phyloP scores from a whole-genome alignment of 2,888 invertebrate species.

The Platycheirus albimanus region DNA sequence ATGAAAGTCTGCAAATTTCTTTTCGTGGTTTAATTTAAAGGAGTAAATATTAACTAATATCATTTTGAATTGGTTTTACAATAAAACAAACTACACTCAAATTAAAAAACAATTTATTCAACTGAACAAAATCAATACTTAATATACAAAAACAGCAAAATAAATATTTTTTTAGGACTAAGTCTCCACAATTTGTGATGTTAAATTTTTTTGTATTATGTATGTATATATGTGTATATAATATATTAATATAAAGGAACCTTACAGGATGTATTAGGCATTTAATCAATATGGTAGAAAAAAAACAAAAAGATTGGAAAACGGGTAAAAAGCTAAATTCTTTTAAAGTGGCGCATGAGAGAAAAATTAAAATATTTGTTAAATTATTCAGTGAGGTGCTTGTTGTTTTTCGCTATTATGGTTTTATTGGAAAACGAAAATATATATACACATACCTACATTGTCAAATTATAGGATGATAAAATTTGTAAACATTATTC shows the following conservation, averaged over 20 bases:
- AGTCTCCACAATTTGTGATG: constrained; percentile 1
- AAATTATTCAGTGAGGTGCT: no score
- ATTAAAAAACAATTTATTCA: not conserved
- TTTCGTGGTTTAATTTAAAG: constrained; percentile 38
- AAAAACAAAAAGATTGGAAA: constrained; percentile 8
- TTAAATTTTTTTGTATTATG: no score
- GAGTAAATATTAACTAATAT: constrained; percentile 22
- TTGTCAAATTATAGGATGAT: no score
- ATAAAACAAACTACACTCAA: constrained; percentile 28
- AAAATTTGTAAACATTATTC: no score
- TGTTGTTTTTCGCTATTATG: no score
- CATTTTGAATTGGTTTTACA: constrained; percentile 14
- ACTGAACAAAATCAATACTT: not conserved
- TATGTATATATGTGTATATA: no score
- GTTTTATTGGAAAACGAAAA: no score
- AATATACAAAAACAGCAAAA: constrained; percentile 1
- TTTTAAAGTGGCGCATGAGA: constrained; percentile 3
- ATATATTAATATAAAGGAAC: not conserved
- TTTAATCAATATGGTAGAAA: constrained; percentile 13
- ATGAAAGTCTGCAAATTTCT: constrained; percentile 32
- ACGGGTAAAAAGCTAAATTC: not conserved
- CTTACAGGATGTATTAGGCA: not conserved
- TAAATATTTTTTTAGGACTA: not conserved
- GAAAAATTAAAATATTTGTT: no score
- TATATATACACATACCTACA: no score